A percentile compares a stretch with the other conserved stretches of the same genome.
Evolutionary conservation across 2,888 invertebrate species (phyloP).

Genomic region (Callimorpha dominula): DNA sequence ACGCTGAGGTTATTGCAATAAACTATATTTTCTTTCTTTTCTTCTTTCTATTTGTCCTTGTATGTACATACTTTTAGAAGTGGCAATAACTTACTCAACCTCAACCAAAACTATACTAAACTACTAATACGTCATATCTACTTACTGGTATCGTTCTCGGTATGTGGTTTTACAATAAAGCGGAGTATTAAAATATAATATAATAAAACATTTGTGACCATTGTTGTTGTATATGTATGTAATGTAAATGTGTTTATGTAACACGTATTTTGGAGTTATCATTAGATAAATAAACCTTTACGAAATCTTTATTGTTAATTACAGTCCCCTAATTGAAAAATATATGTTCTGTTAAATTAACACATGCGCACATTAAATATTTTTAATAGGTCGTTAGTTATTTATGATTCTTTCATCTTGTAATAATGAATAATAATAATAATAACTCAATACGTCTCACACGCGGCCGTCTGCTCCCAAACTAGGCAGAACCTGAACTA

Average conservation of each 20-base stretch:
- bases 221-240: constrained; percentile 19
- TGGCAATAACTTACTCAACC: not conserved
- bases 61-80: not conserved
- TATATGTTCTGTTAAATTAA: constrained; percentile 25
- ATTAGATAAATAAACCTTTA: not conserved
- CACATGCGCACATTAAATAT: constrained; percentile 6
- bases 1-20: too few relatives aligned
- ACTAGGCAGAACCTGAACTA: too few relatives aligned
- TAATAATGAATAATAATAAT: not conserved
- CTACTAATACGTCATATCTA: not conserved
- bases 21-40: too few relatives aligned
- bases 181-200: constrained; percentile 27
- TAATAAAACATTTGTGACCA: constrained; percentile 23
- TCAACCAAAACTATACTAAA: not conserved
- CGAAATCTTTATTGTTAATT: not conserved
- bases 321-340: constrained; percentile 8
- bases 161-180: constrained; percentile 7
- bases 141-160: constrained; percentile 20
- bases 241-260: not conserved
- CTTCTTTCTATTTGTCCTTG: too few relatives aligned
- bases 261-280: not conserved
- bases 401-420: not conserved
- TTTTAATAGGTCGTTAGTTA: not conserved
- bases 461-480: too few relatives aligned
- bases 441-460: too few relatives aligned